These are phyloP conservation scores for Ostrea edulis DNA, from an alignment of 1,140 invertebrate genomes.

Conservation along the genomic window DNA sequence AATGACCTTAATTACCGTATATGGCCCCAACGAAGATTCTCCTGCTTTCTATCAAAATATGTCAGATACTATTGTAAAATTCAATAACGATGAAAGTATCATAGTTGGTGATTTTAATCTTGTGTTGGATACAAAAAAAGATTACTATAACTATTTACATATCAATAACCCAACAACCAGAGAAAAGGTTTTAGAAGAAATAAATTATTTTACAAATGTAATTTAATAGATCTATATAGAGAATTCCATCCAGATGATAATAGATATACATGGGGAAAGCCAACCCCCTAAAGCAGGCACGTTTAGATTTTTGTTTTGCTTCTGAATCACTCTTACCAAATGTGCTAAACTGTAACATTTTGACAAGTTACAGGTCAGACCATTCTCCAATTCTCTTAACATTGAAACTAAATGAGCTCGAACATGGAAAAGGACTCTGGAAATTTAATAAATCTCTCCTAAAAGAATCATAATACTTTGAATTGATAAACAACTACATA, in stretches of 20 bases:
- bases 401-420: too few relatives aligned
- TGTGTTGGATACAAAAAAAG: too few relatives aligned
- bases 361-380: slow-evolving; percentile 44
- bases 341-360: slow-evolving; percentile 36
- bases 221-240: slow-evolving; percentile 41
- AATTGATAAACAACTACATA: not conserved
- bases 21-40: too few relatives aligned
- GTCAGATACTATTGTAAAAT: not conserved
- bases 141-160: slow-evolving; percentile 42
- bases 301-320: slow-evolving; percentile 42
- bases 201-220: not conserved
- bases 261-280: slow-evolving; percentile 45
- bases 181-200: slow-evolving; percentile 12
- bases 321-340: slow-evolving; percentile 13
- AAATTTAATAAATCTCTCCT: too few relatives aligned
- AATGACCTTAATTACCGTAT: slow-evolving; percentile 7
- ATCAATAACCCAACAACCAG: slow-evolving; percentile 44
- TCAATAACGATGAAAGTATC: too few relatives aligned
- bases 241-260: too few relatives aligned
- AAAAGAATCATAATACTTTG: too few relatives aligned
- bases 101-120: too few relatives aligned
- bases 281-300: slow-evolving; percentile 40
- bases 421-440: too few relatives aligned
- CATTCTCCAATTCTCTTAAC: slow-evolving; percentile 27
- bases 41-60: slow-evolving; percentile 26